Evolutionary conservation across 2,113 vertebrate species (phyloP), one percentile per base, ranked within the genome.

Genomic region (Dunckerocampus dactyliophorus): DNA sequence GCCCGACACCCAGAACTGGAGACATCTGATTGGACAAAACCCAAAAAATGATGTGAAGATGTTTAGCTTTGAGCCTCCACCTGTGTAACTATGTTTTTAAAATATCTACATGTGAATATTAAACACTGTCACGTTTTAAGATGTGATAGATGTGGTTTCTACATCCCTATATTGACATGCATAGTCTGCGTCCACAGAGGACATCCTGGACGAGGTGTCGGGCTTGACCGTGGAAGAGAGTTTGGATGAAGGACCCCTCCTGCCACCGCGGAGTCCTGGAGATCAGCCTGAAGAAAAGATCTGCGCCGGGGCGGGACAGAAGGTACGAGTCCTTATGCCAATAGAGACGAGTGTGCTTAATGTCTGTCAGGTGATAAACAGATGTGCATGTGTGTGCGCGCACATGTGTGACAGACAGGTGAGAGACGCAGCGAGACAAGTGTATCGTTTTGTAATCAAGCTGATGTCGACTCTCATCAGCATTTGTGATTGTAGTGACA

Each of bases 191-290:
- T 74, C 63, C 67, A 47, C 57, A 91, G 90, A 91, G 80, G 88
- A 90, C 82, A 91, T 91, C 69, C 75, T 90, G 80, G 89, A 91
- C 37, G 90, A 90, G 49, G 88, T 82, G 54, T 79, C 84, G 0
- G 85, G 77, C 4, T 60, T 89, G 67, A 83, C 80, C 0, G 76
- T 84, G 47, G 84, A 85, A 14, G 79, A 76, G 3, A 75, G 51
- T 22, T 47, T 87, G 24, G 76, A 76, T 16, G 86, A 83, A 8
- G 69, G 68, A 54, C 28, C 56, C 51, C 67, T 14, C 12, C 63
- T 75, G 62, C 31, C 48, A 22, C 62, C 31, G 11, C 83, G 70
- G 61, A 84, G 76, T 46, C 67, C 75, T 0, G 73, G 56, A 45
- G 77, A 72, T 60, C 72, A 72, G 60, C 63, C 60, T n/a, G 79